phyloP scores from a whole-genome alignment of 2,888 invertebrate genomes.

The Diaperis boleti region DNA sequence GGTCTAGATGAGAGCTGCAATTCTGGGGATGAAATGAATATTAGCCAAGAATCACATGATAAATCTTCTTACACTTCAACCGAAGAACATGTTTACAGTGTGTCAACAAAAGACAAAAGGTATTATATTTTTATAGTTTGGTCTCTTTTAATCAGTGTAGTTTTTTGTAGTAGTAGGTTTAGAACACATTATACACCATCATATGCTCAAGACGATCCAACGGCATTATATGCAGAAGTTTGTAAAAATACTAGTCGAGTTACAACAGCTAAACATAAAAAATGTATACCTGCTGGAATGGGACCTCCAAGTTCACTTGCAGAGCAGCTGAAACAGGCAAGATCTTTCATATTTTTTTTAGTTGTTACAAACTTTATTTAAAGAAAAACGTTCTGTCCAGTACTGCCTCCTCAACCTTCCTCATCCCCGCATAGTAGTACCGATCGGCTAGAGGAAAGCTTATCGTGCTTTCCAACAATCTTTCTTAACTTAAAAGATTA shows the following conservation, averaged over 20 bases:
- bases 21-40: slow-evolving; percentile 69
- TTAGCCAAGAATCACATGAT: background rate
- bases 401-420: too few species aligned
- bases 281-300: background rate
- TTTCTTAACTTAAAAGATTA: too few species aligned
- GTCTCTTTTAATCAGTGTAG: background rate
- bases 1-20: slow-evolving; percentile 82
- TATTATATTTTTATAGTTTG: slow-evolving; percentile 42
- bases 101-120: slow-evolving; percentile 47
- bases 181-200: background rate
- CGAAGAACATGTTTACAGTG: background rate
- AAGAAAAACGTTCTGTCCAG: too few species aligned
- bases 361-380: background rate
- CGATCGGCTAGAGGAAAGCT: too few species aligned
- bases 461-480: too few species aligned
- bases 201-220: background rate
- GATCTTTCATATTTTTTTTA: background rate
- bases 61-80: background rate
- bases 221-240: slow-evolving; percentile 1
- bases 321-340: slow-evolving; percentile 22
- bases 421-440: too few species aligned
- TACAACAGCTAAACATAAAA: background rate
- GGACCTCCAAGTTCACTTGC: slow-evolving; percentile 11
- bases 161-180: background rate
- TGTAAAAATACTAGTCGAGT: background rate